Evolutionary conservation across 2,888 invertebrate species (phyloP), one percentile per base, ranked within the genome.

Genomic region (Troides aeacus): DNA sequence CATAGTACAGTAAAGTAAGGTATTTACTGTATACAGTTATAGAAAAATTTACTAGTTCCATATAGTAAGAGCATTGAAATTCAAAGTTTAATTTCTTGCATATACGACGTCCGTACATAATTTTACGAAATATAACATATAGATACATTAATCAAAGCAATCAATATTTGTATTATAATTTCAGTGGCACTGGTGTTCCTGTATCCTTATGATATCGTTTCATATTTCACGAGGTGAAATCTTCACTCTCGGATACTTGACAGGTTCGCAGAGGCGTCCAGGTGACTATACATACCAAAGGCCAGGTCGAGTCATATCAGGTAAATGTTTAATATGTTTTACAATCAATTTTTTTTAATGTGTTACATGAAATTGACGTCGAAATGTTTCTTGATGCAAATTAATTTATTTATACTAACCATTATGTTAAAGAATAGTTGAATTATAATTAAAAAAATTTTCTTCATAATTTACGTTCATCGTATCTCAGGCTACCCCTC

Each of bases 171-270:
- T 68, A 71, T 77, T 83, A 21, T 83, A 63, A 66, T 83, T 79
- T 57, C 84, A 92, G 92, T 86, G 84, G 81, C 81, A 83, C 70
- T 86, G 86, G 83, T 85, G 83, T 74, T 87, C 84, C 84, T 85
- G 81, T 68, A 73, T 86, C 72, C 74, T 90, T 67, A 69, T 83
- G 56, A 75, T 83, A 64, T 73, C 75, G 58, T 68, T 85, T 60
- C 79, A 78, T 69, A 80, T 76, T 68, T 79, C 84, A 30, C 76
- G 74, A 21, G 87, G 84, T 50, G 90, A 96, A 77, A 94, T 94
- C 64, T 97, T 96, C 84, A 96, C 94, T 24, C 91, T 97, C 72
- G 97, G 97, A 64, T 97, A 97, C 86, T 90, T 97, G 74, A 97
- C 97, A 1, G 97, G 97, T 6, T 97, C 97, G 17, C 95, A 96